phyloP scores from a whole-genome alignment of 2,888 invertebrate genomes.

The Drosophila atroscutellata region DNA sequence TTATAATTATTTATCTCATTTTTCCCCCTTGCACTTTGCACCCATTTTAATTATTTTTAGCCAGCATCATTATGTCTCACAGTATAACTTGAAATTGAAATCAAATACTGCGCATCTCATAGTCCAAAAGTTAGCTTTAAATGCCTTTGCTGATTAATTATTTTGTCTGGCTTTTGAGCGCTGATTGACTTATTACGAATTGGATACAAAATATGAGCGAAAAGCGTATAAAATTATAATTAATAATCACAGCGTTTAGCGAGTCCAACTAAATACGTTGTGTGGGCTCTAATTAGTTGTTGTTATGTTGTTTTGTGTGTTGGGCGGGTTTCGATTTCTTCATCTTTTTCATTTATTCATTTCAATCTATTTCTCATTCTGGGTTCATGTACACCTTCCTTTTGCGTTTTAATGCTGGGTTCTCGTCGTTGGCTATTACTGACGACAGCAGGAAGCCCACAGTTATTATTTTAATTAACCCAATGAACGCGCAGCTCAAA shows the following conservation, averaged over 20 bases:
- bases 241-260: constrained; percentile 67
- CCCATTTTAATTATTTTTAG: neutral
- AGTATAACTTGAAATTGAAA: neutral
- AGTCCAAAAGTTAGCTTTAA: neutral
- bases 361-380: constrained; percentile 32
- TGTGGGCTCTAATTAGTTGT: constrained; percentile 49
- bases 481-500: constrained; percentile 54
- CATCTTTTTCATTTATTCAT: constrained; percentile 7
- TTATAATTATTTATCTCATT: neutral
- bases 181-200: constrained; percentile 66
- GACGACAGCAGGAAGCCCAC: constrained; percentile 64
- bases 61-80: neutral
- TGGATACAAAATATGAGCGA: constrained; percentile 32
- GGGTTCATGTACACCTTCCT: neutral
- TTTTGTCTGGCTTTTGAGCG: constrained; percentile 16
- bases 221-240: constrained; percentile 50
- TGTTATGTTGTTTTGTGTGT: constrained; percentile 21
- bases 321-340: constrained; percentile 45
- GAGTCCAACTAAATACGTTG: constrained; percentile 62
- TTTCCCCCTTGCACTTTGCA: neutral
- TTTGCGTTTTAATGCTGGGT: constrained; percentile 43
- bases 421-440: constrained; percentile 28
- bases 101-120: constrained; percentile 9
- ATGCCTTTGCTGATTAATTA: constrained; percentile 38
- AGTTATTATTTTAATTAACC: constrained; percentile 77